These are phyloP conservation scores for Orbicella faveolata DNA, from an alignment of 64 coral and sea anemone species.

Conservation along the genomic window DNA sequence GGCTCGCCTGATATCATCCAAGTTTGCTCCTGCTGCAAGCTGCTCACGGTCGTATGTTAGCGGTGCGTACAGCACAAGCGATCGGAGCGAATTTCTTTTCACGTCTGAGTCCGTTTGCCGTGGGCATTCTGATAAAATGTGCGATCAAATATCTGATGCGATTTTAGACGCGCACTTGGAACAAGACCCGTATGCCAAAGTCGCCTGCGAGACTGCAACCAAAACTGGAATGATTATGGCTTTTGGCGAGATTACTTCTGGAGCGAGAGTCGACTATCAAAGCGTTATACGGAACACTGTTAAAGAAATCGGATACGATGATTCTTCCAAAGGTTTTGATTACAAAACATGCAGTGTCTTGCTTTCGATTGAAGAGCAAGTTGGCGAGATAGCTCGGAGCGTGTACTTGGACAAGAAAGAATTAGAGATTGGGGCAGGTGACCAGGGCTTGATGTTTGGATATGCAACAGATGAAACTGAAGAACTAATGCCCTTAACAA, in stretches of 20 bases:
- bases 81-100: slow-evolving; percentile 76
- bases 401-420: slow-evolving; percentile 71
- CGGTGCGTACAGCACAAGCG: slow-evolving; percentile 44
- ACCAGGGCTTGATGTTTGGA: slow-evolving; percentile 95
- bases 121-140: slow-evolving; percentile 96
- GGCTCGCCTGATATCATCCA: not conserved
- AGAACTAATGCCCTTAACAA: slow-evolving; percentile 84
- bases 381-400: slow-evolving; percentile 61
- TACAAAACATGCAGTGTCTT: slow-evolving; percentile 89
- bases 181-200: slow-evolving; percentile 72
- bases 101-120: slow-evolving; percentile 92
- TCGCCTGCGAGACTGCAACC: slow-evolving; percentile 78
- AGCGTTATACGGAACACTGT: slow-evolving; percentile 72
- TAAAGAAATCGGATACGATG: slow-evolving; percentile 83
- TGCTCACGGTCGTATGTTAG: slow-evolving; percentile 14
- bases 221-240: slow-evolving; percentile 88
- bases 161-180: slow-evolving; percentile 85
- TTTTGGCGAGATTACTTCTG: slow-evolving; percentile 87
- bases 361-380: slow-evolving; percentile 70
- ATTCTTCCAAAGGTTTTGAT: slow-evolving; percentile 91
- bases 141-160: slow-evolving; percentile 93
- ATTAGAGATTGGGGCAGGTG: slow-evolving; percentile 76
- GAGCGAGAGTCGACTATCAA: slow-evolving; percentile 75
- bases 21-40: not conserved
- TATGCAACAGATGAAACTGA: slow-evolving; percentile 89